Conservation (phyloP, 2,797 vertebrate genomes). For the Micropoecilia bifurca region DNA sequence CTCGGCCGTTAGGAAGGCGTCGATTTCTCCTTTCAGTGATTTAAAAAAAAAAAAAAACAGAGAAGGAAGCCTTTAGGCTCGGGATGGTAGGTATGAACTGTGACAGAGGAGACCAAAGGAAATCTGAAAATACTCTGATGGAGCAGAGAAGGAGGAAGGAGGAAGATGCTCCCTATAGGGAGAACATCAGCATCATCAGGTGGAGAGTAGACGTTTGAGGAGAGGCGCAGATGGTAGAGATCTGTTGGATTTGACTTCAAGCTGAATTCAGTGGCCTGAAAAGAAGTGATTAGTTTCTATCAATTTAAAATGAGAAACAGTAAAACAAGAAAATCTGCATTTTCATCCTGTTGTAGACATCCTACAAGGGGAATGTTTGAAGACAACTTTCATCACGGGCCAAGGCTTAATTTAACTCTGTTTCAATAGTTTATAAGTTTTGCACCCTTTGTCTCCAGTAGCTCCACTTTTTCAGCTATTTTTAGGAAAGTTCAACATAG, state of each 20-base stretch:
- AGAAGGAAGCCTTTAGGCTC: constrained; percentile 27
- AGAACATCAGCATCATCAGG: constrained; percentile 42
- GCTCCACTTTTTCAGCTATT: constrained; percentile 13
- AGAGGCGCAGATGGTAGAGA: constrained; percentile 20
- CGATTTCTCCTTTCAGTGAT: constrained; percentile 24
- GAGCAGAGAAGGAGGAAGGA: constrained; percentile 72
- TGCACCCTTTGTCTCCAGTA: constrained; percentile 7
- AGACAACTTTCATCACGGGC: constrained; percentile 16
- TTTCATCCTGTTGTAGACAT: constrained; percentile 20
- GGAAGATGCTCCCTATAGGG: constrained; percentile 12
- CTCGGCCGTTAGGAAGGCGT: constrained; percentile 85
- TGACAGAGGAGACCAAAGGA: constrained; percentile 82
- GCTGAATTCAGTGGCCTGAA: constrained; percentile 66
- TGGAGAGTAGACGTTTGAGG: constrained; percentile 26
- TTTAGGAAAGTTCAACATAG: constrained; percentile 28
- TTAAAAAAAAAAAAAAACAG: constrained; percentile 36
- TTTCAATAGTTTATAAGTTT: constrained; percentile 13
- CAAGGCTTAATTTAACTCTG: constrained; percentile 2
- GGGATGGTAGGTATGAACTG: constrained; percentile 21
- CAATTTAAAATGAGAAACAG: constrained; percentile 15
- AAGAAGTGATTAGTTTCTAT: constrained; percentile 23
- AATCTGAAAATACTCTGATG: constrained; percentile 59
- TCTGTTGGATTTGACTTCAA: constrained; percentile 34
- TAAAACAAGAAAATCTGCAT: constrained; percentile 1
- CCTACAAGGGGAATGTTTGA: constrained; percentile 45